A percentile compares a stretch with the other conserved stretches of the same genome.
Conservation (phyloP, 2,113 vertebrate genomes). For the Pseudorectes ferrugineus region DNA sequence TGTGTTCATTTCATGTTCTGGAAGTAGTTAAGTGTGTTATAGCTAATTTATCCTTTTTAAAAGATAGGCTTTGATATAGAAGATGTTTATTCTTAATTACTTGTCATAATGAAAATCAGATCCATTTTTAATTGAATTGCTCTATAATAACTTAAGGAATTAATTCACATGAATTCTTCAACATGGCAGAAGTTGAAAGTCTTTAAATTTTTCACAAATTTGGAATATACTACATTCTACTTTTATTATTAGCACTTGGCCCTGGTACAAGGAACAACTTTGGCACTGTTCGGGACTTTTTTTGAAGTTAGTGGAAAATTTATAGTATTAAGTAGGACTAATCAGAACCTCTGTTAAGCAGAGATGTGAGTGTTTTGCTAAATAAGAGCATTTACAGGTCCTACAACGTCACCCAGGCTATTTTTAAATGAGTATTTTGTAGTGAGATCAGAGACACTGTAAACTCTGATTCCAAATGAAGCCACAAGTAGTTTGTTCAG, state of each 20-base stretch:
- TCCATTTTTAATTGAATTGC: conserved; percentile 19
- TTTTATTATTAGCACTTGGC: neutral
- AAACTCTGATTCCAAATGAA: neutral
- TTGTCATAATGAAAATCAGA: conserved; percentile 15
- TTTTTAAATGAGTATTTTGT: neutral
- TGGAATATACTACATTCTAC: neutral
- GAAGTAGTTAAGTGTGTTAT: conserved; percentile 1
- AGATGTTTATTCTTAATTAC: conserved; percentile 39
- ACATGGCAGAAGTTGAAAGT: conserved; percentile 1
- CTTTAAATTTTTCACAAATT: conserved; percentile 1
- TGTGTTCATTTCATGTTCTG: conserved; percentile 26
- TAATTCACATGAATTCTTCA: conserved; percentile 13
- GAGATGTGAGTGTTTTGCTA: neutral
- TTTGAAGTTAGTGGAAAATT: neutral
- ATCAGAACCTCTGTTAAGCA: neutral
- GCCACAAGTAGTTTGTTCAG: neutral
- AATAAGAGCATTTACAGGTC: neutral
- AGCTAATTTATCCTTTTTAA: conserved; percentile 36
- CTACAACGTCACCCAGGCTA: neutral
- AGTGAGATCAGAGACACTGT: neutral
- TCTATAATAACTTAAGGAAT: conserved; percentile 13
- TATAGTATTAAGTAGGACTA: neutral
- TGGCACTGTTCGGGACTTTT: neutral
- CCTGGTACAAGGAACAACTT: neutral
- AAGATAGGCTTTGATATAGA: conserved; percentile 32